These are phyloP conservation scores for Mormyrops boulengeri DNA, from an alignment of 2,797 vertebrate genomes.

Conservation along the genomic window DNA sequence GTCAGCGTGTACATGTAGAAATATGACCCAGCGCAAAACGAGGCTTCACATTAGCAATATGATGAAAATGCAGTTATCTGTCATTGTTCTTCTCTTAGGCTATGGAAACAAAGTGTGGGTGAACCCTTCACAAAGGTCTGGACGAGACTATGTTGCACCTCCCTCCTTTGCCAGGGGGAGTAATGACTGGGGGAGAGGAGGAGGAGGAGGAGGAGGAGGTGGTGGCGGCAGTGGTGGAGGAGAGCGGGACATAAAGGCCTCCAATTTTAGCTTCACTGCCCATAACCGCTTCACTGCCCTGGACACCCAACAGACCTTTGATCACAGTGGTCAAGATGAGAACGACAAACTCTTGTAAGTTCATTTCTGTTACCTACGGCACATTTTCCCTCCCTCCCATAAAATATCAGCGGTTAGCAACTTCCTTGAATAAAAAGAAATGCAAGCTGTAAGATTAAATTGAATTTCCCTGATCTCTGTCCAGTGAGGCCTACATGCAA, in stretches of 20 bases:
- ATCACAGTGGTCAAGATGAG: slow-evolving; percentile 57
- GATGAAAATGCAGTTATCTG: neutral
- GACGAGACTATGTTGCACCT: slow-evolving; percentile 61
- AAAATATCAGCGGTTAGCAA: neutral
- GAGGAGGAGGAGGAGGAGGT: slow-evolving; percentile 39
- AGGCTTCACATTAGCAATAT: neutral
- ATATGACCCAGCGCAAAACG: neutral
- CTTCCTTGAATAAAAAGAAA: neutral
- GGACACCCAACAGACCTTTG: slow-evolving; percentile 37
- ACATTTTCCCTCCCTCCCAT: neutral
- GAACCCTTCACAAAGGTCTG: slow-evolving; percentile 64
- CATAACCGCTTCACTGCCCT: slow-evolving; percentile 70
- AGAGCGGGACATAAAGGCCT: slow-evolving; percentile 47
- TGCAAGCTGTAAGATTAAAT: neutral
- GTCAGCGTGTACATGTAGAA: neutral
- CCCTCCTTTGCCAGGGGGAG: slow-evolving; percentile 61
- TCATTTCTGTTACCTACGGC: neutral
- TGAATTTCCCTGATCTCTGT: neutral
- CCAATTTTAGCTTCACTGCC: slow-evolving; percentile 52
- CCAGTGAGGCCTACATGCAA: neutral
- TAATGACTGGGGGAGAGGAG: slow-evolving; percentile 40
- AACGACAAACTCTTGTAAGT: slow-evolving; percentile 77
- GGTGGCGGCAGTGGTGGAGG: slow-evolving; percentile 36
- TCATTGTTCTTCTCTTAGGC: slow-evolving; percentile 40
- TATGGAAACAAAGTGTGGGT: slow-evolving; percentile 69